Conservation (phyloP, 2,797 vertebrate genomes). For the Hypotaenidia okinawae region DNA sequence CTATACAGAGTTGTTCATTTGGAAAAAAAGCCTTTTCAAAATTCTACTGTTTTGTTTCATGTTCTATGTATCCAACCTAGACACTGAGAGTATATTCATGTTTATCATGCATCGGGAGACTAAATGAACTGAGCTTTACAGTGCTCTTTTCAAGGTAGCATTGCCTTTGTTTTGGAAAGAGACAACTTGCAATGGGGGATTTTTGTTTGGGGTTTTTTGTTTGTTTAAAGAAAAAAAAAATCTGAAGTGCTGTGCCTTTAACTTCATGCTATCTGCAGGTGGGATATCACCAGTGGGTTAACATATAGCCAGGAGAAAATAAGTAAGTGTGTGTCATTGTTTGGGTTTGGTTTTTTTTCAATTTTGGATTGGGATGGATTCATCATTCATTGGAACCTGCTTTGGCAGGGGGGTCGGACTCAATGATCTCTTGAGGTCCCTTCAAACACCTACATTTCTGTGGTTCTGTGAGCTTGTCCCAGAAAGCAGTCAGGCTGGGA, state of each 20-base stretch:
- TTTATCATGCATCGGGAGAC: neutral
- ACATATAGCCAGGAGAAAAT: neutral
- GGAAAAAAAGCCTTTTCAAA: neutral
- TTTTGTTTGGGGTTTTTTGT: neutral
- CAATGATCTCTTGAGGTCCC: too few relatives aligned
- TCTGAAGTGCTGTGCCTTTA: neutral
- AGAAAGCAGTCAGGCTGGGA: neutral
- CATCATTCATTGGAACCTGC: neutral
- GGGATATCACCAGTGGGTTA: neutral
- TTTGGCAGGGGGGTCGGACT: too few relatives aligned
- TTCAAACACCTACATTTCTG: too few relatives aligned
- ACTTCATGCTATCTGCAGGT: neutral
- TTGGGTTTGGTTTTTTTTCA: neutral
- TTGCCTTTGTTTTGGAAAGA: neutral
- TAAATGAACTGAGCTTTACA: neutral
- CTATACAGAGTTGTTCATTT: neutral
- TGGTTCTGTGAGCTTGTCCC: neutral
- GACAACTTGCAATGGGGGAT: neutral
- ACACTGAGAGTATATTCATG: neutral
- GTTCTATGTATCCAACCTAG: neutral
- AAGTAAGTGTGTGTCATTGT: neutral
- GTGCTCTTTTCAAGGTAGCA: neutral
- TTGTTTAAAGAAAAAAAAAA: neutral
- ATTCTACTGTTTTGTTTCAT: neutral
- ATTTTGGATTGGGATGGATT: neutral